phyloP scores from a whole-genome alignment of 1,140 invertebrate genomes.

The Trichonephila inaurata region DNA sequence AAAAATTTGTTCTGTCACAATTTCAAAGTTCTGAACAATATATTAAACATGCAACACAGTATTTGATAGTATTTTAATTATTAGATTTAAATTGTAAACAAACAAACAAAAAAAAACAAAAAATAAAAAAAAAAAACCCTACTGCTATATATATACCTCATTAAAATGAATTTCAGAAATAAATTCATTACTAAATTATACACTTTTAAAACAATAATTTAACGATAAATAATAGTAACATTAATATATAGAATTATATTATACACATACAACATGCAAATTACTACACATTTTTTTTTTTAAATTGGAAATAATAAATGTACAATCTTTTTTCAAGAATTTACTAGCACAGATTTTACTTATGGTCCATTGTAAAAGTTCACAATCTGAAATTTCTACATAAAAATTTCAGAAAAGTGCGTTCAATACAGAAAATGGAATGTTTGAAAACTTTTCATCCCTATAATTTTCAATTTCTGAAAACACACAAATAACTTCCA shows the following conservation, averaged over 20 bases:
- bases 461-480: background rate
- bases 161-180: no score
- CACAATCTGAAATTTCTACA: background rate
- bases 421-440: conserved; percentile 12
- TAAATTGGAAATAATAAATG: conserved; percentile 7
- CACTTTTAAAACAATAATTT: background rate
- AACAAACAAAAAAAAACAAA: no score
- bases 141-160: no score
- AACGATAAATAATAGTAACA: background rate
- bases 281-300: background rate
- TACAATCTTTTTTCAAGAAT: background rate
- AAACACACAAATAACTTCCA: background rate
- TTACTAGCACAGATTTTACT: background rate
- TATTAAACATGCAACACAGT: no score
- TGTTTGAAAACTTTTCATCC: background rate
- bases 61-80: no score
- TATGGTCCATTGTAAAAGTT: conserved; percentile 9
- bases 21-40: no score
- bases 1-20: no score
- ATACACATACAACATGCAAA: background rate
- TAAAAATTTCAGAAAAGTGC: background rate
- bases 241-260: background rate
- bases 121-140: no score
- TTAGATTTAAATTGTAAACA: no score
- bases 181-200: background rate